Base-by-base conservation (phyloP, 2,113 vertebrate species). In the Pteropus alecto region DNA sequence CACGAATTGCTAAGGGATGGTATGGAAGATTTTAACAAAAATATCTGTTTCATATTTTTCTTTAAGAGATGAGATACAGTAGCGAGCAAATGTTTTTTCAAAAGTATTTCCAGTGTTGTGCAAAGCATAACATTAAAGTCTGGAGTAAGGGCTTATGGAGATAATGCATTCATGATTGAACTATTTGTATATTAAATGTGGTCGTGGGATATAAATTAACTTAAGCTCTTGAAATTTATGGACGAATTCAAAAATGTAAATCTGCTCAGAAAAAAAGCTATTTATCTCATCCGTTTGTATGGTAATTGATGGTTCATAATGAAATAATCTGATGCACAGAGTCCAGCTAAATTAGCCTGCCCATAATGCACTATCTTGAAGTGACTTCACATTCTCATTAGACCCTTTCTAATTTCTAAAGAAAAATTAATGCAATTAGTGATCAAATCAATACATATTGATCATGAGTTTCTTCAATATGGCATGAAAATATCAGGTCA, bases 341-440 rank as follows among this genome's bases (percentile, higher is more conserved):
- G 96, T 97, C 84, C 84, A 96, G 88, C 95, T 97, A 98, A 98
- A 99, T 98, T 98, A 98, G 98, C 96, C 98, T 97, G 96, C 95
- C 96, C 82, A 76, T 98, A 98, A 98, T 98, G 98, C 98, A 98
- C 97, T 98, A 98, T 98, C 98, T 98, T 98, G 98, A 98, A 98
- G 98, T 98, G 98, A 98, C 98, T 98, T 98, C 98, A 98, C 98
- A 98, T 98, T 98, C 97, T 98, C 98, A 98, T 98, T 98, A 98
- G 94, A 96, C 96, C 97, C 85, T 98, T 97, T 98, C 98, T 98
- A 98, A 98, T 98, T 99, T 98, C 98, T 96, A 95, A 98, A 98
- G 97, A 96, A 98, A 98, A 99, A 99, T 99, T 98, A 99, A 99
- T 98, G 97, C 97, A 98, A 99, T 99, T 99, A 99, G 98, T 98